A percentile compares a stretch with the other conserved stretches of the same genome.
phyloP scores from a whole-genome alignment of 2,113 vertebrate species.

The Ceuthmochares aereus region DNA sequence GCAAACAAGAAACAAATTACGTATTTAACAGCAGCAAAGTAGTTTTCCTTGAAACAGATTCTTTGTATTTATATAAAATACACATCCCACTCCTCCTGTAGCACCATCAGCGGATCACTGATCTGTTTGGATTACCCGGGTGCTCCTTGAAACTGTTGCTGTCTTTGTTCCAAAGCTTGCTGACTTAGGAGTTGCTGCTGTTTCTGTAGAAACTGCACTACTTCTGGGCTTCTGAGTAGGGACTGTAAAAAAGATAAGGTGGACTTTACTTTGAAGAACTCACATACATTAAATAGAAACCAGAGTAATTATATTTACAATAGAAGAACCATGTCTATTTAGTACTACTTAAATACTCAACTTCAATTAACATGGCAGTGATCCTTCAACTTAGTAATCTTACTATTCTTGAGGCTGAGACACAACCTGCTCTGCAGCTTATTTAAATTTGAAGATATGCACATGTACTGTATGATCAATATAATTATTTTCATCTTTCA shows the following conservation, averaged over 20 bases:
- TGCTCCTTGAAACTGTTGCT: slow-evolving; percentile 84
- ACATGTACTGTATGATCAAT: neutral
- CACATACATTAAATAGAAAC: neutral
- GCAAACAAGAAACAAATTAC: slow-evolving; percentile 45
- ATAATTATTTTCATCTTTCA: neutral
- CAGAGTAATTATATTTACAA: neutral
- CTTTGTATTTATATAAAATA: neutral
- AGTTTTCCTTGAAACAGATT: neutral
- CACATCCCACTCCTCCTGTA: neutral
- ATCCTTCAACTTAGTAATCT: neutral
- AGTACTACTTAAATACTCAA: neutral
- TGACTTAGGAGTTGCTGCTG: slow-evolving; percentile 91
- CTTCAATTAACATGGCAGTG: neutral
- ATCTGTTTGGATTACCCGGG: slow-evolving; percentile 61
- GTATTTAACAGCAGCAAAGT: neutral
- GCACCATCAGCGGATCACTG: neutral
- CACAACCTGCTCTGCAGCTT: neutral
- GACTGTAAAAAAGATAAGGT: slow-evolving; percentile 80
- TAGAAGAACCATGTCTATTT: neutral
- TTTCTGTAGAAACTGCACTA: slow-evolving; percentile 96
- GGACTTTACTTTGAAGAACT: neutral
- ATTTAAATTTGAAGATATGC: neutral
- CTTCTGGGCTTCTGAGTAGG: slow-evolving; percentile 94
- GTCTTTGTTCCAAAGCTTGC: slow-evolving; percentile 86
- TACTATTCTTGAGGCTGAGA: neutral